Base-by-base conservation (phyloP, 23 tunicate species). In the Halocynthia aurantium region DNA sequence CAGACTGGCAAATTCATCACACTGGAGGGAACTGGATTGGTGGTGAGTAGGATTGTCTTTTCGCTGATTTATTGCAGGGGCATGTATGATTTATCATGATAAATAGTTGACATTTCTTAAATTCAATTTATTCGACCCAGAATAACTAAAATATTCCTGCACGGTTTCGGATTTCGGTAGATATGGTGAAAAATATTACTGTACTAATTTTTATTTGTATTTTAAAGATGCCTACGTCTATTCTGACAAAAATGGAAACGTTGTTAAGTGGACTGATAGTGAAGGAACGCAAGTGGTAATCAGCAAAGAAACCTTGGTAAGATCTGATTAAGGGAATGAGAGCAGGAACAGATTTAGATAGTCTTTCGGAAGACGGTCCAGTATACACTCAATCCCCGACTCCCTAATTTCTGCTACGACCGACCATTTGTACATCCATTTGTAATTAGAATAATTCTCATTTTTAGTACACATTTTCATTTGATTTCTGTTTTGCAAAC, bases 221-320 rank as follows among this genome's bases (percentile, higher is more conserved):
- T 12, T 74, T 54, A 5, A 62, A 74, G 78, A 74, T 51, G 55
- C 55, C 10, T 54, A 54, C 31, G 55, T 51, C 15, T 74, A 74
- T 18, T 50, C 31, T 17, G 78, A 74, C 64, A 53, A 53, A 22
- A 12, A 54, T 49, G 11, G 22, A 49, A 52, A 74, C 56, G 19
- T 74, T 54, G 65, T 74, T 10, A 55, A 54, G 56, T 21, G 65
- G 10, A 6, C 20, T 12, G 78, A 64, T 8, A 8, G n/a, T 20
- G 63, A 74, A 53, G 78, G 8, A 5, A 53, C 1, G 44, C 44
- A 74, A 56, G 56, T 74, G 19, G 4, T 74, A 10, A 22, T 74
- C 18, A 53, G 49, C 56, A 74, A 74, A 22, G 21, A 74, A 53
- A 74, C 78, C 15, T 54, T 74, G 78, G 78, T 74, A 9, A 10